phyloP scores from a whole-genome alignment of 2,113 vertebrate species.

The Python bivittatus region DNA sequence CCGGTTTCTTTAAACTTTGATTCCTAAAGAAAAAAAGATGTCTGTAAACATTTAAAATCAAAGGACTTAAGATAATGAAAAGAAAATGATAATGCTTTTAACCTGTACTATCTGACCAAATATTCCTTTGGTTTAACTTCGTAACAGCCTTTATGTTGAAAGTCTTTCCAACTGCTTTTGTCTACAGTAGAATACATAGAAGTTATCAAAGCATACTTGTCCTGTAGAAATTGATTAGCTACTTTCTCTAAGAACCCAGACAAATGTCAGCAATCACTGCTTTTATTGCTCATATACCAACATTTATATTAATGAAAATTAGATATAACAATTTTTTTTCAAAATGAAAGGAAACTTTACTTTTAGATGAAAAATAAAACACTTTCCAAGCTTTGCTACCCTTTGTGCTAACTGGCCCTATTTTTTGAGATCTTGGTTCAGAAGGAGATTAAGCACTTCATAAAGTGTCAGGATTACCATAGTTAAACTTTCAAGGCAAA shows the following conservation, averaged over 20 bases:
- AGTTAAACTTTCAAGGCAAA: background rate
- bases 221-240: background rate
- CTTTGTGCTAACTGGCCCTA: background rate
- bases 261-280: accelerated
- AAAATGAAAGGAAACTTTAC: background rate
- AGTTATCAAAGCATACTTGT: background rate
- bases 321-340: background rate
- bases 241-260: background rate
- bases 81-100: background rate
- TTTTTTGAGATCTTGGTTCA: background rate
- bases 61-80: background rate
- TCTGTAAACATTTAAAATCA: conserved; percentile 14
- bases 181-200: background rate
- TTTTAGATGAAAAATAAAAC: background rate
- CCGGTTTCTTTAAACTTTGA: conserved; percentile 99
- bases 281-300: background rate
- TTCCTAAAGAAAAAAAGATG: conserved; percentile 78
- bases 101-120: background rate
- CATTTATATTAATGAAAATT: background rate
- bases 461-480: background rate
- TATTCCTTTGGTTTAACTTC: background rate
- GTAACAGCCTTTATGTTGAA: background rate
- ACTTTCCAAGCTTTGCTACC: background rate
- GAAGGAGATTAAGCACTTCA: background rate
- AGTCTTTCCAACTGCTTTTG: background rate